Conservation (phyloP, 1,140 invertebrate genomes). For the Teleopsis dalmanni region DNA sequence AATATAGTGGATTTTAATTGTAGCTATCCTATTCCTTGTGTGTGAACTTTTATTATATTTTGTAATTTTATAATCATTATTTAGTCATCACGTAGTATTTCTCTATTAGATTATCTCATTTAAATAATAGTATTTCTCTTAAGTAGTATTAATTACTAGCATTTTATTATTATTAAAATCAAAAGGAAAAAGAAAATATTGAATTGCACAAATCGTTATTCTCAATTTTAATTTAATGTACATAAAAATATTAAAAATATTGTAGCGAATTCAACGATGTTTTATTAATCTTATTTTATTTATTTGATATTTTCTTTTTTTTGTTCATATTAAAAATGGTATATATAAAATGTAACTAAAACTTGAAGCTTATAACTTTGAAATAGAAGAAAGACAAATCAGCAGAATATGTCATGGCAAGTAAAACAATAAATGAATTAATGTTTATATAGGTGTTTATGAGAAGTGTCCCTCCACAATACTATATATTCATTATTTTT, state of each 20-base stretch:
- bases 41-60: too few relatives aligned
- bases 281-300: not conserved
- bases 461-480: too few relatives aligned
- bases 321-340: not conserved
- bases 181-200: constrained; percentile 38
- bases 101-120: too few relatives aligned
- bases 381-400: constrained; percentile 6
- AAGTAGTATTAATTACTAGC: not conserved
- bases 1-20: too few relatives aligned
- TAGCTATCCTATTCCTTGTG: too few relatives aligned
- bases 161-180: not conserved
- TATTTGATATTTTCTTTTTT: constrained; percentile 4
- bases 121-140: too few relatives aligned
- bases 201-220: constrained; percentile 45
- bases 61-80: too few relatives aligned
- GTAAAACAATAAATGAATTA: not conserved
- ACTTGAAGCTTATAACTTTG: not conserved
- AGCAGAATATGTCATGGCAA: constrained; percentile 12
- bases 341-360: not conserved
- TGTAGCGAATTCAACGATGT: not conserved
- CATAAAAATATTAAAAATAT: constrained; percentile 18
- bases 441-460: too few relatives aligned
- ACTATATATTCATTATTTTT: too few relatives aligned
- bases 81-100: too few relatives aligned
- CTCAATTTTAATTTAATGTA: constrained; percentile 44